phyloP scores from a whole-genome alignment of 2,113 vertebrate species.

The Pituophis catenifer region DNA sequence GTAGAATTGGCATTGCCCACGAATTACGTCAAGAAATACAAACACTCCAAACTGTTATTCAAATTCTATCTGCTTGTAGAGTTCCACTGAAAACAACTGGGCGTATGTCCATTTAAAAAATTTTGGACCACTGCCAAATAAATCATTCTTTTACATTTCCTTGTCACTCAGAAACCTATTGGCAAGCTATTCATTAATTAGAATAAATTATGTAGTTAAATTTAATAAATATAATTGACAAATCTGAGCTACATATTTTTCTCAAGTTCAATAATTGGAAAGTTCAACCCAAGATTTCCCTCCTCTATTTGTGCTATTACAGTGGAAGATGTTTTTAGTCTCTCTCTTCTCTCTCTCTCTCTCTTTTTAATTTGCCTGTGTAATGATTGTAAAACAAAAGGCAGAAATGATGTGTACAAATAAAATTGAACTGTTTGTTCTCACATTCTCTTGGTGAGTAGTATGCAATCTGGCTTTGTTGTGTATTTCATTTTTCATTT shows the following conservation, averaged over 20 bases:
- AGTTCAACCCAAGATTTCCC: rapidly evolving
- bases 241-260: neutral
- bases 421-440: slow-evolving; percentile 27
- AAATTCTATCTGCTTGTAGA: neutral
- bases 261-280: slow-evolving; percentile 5
- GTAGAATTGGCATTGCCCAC: neutral
- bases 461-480: slow-evolving; percentile 41
- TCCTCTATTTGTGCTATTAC: neutral
- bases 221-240: neutral
- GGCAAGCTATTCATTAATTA: neutral
- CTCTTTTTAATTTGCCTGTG: neutral
- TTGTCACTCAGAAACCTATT: neutral
- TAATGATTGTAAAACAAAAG: neutral
- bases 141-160: neutral
- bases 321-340: neutral
- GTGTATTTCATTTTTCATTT: slow-evolving; percentile 68
- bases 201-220: neutral
- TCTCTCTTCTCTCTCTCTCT: neutral
- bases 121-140: neutral
- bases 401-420: neutral
- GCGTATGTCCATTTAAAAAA: neutral
- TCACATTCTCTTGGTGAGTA: slow-evolving; percentile 28
- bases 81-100: neutral
- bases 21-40: neutral
- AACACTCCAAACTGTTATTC: neutral